Evolutionary conservation across 2,888 invertebrate species (phyloP).

Genomic region (Oligia latruncula): DNA sequence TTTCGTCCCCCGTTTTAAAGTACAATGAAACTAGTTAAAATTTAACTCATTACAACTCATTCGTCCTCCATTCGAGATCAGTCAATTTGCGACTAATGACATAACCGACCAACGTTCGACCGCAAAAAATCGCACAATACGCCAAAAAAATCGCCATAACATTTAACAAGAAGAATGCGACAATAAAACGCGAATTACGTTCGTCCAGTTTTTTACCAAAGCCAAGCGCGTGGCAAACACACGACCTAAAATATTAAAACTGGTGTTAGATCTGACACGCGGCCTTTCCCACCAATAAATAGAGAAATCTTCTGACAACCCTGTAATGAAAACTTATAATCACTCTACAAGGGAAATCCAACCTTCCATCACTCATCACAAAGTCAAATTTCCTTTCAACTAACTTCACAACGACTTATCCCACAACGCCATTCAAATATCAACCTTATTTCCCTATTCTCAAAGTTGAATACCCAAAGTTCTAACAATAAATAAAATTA

Average conservation of each 20-base stretch:
- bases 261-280: conserved; percentile 90
- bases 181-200: conserved; percentile 89
- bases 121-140: conserved; percentile 74
- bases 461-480: conserved; percentile 67
- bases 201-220: conserved; percentile 89
- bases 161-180: conserved; percentile 87
- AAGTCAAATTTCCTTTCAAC: conserved; percentile 49
- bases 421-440: conserved; percentile 52
- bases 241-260: conserved; percentile 89
- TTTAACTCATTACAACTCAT: conserved; percentile 55
- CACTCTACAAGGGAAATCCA: conserved; percentile 53
- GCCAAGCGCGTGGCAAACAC: conserved; percentile 83
- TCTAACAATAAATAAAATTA: conserved; percentile 74
- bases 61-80: conserved; percentile 71
- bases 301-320: conserved; percentile 84
- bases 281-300: conserved; percentile 90
- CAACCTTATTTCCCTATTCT: background rate
- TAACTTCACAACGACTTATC: conserved; percentile 5
- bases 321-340: conserved; percentile 70
- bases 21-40: conserved; percentile 60
- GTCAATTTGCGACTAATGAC: conserved; percentile 84
- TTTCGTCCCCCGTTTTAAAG: conserved; percentile 20
- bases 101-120: conserved; percentile 74
- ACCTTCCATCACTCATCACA: conserved; percentile 36
- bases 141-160: conserved; percentile 75